Conservation (phyloP, 2,797 vertebrate species). For the Anolis apletophallus region DNA sequence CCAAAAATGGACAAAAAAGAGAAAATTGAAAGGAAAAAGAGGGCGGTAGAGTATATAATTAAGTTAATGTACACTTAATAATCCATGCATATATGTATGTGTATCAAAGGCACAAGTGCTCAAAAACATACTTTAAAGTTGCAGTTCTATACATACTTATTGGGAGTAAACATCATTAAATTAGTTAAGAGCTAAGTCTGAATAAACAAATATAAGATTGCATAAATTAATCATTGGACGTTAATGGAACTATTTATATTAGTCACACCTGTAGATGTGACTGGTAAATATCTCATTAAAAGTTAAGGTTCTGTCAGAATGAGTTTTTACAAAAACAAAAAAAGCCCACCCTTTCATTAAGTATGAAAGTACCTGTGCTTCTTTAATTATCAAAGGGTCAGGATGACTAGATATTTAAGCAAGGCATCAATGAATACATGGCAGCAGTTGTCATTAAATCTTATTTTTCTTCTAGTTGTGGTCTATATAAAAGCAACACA, state of each 20-base stretch:
- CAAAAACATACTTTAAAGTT: neutral
- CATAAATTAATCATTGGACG: neutral
- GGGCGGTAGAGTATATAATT: neutral
- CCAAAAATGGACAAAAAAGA: neutral
- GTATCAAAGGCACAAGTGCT: no score
- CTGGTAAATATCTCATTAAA: neutral
- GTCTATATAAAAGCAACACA: neutral
- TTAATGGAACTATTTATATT: neutral
- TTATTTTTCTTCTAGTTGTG: conserved; percentile 2
- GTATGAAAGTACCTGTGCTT: neutral
- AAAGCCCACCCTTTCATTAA: neutral
- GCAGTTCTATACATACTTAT: neutral
- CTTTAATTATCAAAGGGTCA: neutral
- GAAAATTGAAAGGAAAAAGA: no score
- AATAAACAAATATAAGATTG: neutral
- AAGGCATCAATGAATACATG: neutral
- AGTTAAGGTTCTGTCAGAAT: neutral
- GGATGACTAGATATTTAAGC: neutral
- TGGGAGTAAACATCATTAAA: neutral
- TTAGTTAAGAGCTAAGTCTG: no score
- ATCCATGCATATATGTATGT: neutral
- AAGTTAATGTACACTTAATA: neutral
- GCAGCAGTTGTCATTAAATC: neutral
- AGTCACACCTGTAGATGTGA: neutral
- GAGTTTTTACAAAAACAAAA: neutral